Conservation (phyloP, 2,113 vertebrate genomes). For the Jacana jacana region DNA sequence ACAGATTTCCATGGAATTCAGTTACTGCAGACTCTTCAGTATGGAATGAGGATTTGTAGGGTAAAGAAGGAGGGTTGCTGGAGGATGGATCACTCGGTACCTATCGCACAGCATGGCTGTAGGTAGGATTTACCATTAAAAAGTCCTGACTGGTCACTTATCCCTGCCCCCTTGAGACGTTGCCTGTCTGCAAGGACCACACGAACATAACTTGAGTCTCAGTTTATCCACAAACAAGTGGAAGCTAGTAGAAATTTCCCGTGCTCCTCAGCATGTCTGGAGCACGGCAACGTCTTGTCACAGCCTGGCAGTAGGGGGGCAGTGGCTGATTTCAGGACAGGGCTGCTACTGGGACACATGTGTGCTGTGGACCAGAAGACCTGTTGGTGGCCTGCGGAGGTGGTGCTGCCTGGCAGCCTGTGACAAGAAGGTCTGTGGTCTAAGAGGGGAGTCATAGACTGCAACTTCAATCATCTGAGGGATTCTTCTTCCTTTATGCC, state of each 20-base stretch:
- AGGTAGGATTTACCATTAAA: neutral
- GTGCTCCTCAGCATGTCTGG: neutral
- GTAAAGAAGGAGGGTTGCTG: neutral
- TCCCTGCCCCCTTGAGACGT: neutral
- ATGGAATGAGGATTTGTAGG: neutral
- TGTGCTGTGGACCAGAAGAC: neutral
- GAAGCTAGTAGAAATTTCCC: neutral
- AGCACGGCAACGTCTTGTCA: neutral
- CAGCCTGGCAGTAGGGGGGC: neutral
- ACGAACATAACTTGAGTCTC: neutral
- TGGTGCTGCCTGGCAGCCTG: neutral
- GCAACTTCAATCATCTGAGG: neutral
- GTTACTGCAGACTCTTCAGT: neutral
- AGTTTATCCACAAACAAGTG: neutral
- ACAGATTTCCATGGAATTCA: neutral
- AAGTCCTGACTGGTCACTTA: neutral
- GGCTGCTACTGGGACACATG: neutral
- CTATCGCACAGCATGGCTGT: neutral
- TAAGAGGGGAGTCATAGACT: neutral
- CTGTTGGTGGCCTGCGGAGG: neutral
- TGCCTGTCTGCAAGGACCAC: neutral
- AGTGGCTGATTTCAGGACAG: neutral
- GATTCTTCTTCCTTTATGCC: neutral
- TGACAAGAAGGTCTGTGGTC: neutral
- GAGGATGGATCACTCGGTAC: neutral